Evolutionary conservation across 1,140 invertebrate genomes (phyloP).

Genomic region (Halictus rubicundus): DNA sequence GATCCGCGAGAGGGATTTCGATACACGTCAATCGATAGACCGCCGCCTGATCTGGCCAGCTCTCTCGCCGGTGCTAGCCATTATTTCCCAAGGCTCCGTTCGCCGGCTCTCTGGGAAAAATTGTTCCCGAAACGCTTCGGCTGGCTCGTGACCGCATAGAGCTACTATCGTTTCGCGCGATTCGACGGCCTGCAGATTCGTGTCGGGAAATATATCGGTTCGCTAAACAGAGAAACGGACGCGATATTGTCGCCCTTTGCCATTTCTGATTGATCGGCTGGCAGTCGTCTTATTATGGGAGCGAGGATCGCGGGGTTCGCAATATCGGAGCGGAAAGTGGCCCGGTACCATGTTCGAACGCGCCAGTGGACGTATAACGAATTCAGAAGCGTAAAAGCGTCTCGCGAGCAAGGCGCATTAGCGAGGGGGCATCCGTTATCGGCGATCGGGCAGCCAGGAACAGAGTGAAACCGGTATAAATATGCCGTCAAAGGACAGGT

Average conservation of each 20-base stretch:
- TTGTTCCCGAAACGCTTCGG: not conserved
- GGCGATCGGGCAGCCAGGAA: conserved; percentile 33
- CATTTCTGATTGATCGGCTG: no score
- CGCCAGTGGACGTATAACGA: not conserved
- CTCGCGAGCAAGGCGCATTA: conserved; percentile 17
- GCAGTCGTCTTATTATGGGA: no score
- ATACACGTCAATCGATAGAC: conserved; percentile 28
- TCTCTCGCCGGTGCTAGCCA: conserved; percentile 6
- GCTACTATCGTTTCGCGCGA: not conserved
- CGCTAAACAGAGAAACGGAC: no score
- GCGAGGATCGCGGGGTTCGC: no score
- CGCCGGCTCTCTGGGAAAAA: not conserved
- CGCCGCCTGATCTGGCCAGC: not conserved
- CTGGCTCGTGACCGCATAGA: not conserved
- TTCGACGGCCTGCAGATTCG: not conserved
- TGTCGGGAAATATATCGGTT: not conserved
- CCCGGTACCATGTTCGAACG: not conserved
- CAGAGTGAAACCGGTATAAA: conserved; percentile 52
- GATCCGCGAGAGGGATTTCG: conserved; percentile 30
- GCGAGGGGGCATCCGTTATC: conserved; percentile 41
- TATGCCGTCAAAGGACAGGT: conserved; percentile 52
- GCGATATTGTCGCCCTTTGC: not conserved
- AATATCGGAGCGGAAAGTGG: no score
- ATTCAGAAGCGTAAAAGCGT: conserved; percentile 35
- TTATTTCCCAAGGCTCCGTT: no score